These are phyloP conservation scores for Colletes latitarsis DNA, from an alignment of 1,140 invertebrate genomes.

Conservation along the genomic window DNA sequence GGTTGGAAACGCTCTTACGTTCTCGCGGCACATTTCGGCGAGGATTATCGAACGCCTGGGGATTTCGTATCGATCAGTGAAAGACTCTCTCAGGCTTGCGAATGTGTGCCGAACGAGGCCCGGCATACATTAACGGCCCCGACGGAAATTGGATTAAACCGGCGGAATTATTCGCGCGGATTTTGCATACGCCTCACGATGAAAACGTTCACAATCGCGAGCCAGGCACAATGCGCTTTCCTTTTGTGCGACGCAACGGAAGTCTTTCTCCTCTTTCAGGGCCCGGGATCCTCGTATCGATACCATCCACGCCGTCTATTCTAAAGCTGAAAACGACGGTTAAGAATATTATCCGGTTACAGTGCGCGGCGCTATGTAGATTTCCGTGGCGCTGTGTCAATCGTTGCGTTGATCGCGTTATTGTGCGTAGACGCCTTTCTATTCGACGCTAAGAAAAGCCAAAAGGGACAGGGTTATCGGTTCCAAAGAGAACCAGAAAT, in stretches of 20 bases:
- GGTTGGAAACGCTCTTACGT: conserved; percentile 46
- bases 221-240: conserved; percentile 37
- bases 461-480: not conserved
- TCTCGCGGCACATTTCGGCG: conserved; percentile 12
- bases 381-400: conserved; percentile 1
- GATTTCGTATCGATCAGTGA: conserved; percentile 65
- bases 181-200: conserved; percentile 63
- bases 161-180: conserved; percentile 60
- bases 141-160: conserved; percentile 65
- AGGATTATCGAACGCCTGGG: conserved; percentile 69
- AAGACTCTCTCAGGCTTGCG: conserved; percentile 33
- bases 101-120: conserved; percentile 57
- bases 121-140: conserved; percentile 67
- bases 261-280: conserved; percentile 45
- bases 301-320: conserved; percentile 39
- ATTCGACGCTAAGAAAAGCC: not conserved
- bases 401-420: conserved; percentile 1
- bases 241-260: conserved; percentile 51
- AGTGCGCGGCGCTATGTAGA: conserved; percentile 33
- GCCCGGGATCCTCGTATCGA: conserved; percentile 48
- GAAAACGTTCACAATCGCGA: conserved; percentile 35
- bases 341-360: conserved; percentile 62
- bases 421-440: not conserved
- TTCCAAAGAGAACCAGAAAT: not conserved
- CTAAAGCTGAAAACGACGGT: conserved; percentile 38